Evolutionary conservation across 2,888 invertebrate genomes (phyloP).

Genomic region (Dorcus hopei): DNA sequence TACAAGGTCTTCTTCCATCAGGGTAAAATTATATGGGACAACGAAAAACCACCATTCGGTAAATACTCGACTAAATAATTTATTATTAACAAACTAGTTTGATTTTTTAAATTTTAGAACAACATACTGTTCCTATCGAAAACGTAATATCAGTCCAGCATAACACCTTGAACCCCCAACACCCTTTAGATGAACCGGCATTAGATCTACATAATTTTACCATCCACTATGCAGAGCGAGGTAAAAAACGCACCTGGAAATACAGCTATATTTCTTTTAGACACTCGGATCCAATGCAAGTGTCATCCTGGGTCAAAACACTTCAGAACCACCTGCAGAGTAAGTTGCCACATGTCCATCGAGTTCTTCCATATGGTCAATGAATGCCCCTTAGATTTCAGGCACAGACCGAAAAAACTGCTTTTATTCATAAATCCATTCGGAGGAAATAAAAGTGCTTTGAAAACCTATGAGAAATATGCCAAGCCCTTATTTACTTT

Average conservation of each 20-base stretch:
- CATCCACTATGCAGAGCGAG: conserved; percentile 60
- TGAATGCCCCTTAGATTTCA: conserved; percentile 46
- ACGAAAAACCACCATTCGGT: conserved; percentile 56
- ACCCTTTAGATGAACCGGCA: conserved; percentile 41
- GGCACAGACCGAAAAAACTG: conserved; percentile 64
- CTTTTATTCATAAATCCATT: conserved; percentile 81
- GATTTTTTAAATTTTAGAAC: conserved; percentile 45
- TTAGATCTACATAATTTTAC: conserved; percentile 53
- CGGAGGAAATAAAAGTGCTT: conserved; percentile 73
- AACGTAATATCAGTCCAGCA: conserved; percentile 56
- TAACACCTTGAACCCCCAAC: conserved; percentile 45
- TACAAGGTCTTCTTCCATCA: conserved; percentile 62
- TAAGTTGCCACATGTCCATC: conserved; percentile 35
- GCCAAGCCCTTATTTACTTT: conserved; percentile 64
- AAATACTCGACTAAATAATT: conserved; percentile 34
- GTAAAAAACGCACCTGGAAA: conserved; percentile 58
- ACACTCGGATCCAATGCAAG: conserved; percentile 59
- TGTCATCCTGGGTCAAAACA: conserved; percentile 62
- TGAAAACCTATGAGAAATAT: conserved; percentile 69
- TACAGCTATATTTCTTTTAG: conserved; percentile 56
- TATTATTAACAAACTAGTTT: conserved; percentile 1
- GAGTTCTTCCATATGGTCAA: neutral
- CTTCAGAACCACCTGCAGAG: conserved; percentile 55
- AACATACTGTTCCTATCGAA: conserved; percentile 55
- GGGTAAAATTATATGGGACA: conserved; percentile 63